Conservation (phyloP, 2,113 vertebrate genomes). For the Benitochromis conjunctus region DNA sequence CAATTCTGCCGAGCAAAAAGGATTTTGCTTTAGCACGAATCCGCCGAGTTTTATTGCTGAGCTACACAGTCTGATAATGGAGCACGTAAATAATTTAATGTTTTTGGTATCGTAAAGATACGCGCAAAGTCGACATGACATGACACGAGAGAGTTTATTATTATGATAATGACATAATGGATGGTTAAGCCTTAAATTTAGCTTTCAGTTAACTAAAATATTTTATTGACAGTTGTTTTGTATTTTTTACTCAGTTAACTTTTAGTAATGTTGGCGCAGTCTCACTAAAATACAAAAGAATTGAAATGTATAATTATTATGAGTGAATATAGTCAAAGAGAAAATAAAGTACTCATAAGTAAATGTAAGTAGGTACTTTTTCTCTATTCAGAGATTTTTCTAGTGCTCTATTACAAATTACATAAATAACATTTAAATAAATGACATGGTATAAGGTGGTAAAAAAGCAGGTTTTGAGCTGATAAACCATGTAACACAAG, state of each 20-base stretch:
- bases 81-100: background rate
- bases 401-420: background rate
- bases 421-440: accelerated
- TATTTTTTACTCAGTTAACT: background rate
- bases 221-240: background rate
- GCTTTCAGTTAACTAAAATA: background rate
- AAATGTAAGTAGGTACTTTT: background rate
- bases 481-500: background rate
- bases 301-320: background rate
- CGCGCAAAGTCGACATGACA: background rate
- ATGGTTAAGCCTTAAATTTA: too few species aligned
- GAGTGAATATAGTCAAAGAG: background rate
- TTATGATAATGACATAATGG: background rate
- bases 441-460: background rate
- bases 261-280: too few species aligned
- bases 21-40: background rate
- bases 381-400: background rate
- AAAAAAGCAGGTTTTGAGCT: background rate
- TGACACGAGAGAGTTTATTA: background rate
- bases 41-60: constrained; percentile 13
- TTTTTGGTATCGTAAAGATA: background rate
- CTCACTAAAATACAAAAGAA: too few species aligned
- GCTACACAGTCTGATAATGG: background rate
- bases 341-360: background rate
- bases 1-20: constrained; percentile 2